Evolutionary conservation across 2,888 invertebrate genomes (phyloP).

Genomic region (Caenorhabditis sinica): DNA sequence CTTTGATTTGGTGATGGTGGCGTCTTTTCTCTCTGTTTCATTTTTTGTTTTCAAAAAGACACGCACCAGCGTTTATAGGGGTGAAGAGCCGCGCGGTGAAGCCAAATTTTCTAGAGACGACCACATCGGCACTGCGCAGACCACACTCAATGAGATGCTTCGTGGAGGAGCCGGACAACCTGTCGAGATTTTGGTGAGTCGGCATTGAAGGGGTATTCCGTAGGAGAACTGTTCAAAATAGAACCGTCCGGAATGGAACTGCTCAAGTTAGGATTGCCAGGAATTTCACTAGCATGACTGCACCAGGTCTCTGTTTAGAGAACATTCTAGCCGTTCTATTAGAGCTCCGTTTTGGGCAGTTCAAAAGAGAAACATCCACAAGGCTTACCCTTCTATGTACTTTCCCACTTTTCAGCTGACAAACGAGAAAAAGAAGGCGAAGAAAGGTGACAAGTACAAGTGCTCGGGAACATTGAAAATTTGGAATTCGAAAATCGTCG

Average conservation of each 20-base stretch:
- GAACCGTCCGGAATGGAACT: too few species aligned
- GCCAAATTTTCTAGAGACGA: conserved; percentile 83
- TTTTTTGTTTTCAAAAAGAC: neutral
- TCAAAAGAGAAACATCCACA: too few species aligned
- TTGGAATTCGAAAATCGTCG: conserved; percentile 79
- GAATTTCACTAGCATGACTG: too few species aligned
- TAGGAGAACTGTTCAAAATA: too few species aligned
- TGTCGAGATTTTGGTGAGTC: conserved; percentile 75
- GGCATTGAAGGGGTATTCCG: neutral
- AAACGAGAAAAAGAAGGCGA: conserved; percentile 85
- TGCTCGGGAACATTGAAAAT: conserved; percentile 85
- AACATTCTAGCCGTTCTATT: too few species aligned
- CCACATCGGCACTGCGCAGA: conserved; percentile 85
- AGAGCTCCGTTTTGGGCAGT: too few species aligned
- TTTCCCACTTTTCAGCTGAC: conserved; percentile 82
- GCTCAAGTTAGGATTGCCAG: too few species aligned
- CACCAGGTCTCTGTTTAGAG: too few species aligned
- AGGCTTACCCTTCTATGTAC: too few species aligned
- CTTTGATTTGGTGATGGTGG: conserved; percentile 20
- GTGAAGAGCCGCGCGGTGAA: conserved; percentile 59
- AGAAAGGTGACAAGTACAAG: conserved; percentile 85
- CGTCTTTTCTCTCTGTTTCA: neutral
- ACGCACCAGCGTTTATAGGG: conserved; percentile 40
- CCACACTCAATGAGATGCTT: conserved; percentile 79
- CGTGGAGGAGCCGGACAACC: conserved; percentile 11